Evolutionary conservation across 1,140 invertebrate species (phyloP).

Genomic region (Adoxophyes honmai): DNA sequence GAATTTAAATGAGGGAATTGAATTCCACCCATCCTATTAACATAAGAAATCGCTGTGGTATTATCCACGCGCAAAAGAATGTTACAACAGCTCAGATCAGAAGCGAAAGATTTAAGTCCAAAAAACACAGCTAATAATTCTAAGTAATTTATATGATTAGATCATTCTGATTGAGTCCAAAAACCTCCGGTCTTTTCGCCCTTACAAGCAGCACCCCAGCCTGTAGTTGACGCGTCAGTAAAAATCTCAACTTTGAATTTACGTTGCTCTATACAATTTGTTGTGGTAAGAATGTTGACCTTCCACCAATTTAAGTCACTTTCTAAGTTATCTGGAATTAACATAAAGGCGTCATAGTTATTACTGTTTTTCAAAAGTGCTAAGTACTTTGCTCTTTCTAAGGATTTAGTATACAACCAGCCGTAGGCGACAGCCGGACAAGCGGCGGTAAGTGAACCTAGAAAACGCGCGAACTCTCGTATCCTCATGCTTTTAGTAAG

Average conservation of each 20-base stretch:
- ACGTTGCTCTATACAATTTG: neutral
- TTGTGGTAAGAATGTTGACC: neutral
- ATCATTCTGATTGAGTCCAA: neutral
- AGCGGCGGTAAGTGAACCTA: neutral
- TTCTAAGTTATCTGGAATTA: neutral
- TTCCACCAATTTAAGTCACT: neutral
- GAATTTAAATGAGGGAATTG: neutral
- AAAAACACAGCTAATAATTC: neutral
- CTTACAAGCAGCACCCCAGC: neutral
- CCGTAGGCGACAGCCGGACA: neutral
- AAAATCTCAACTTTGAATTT: neutral
- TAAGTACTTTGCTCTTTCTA: neutral
- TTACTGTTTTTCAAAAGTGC: neutral
- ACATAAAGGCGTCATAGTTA: neutral
- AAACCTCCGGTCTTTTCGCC: neutral
- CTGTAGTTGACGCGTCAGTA: neutral
- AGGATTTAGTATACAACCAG: neutral
- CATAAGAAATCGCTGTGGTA: neutral
- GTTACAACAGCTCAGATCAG: neutral
- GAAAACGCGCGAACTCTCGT: neutral
- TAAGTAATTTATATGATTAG: neutral
- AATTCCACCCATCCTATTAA: neutral
- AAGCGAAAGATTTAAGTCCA: neutral
- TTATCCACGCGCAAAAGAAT: neutral
- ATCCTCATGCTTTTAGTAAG: neutral